A percentile compares a stretch with the other conserved stretches of the same genome.
Evolutionary conservation across 1,140 invertebrate genomes (phyloP).

Genomic region (Yoshiicerus persimilis): DNA sequence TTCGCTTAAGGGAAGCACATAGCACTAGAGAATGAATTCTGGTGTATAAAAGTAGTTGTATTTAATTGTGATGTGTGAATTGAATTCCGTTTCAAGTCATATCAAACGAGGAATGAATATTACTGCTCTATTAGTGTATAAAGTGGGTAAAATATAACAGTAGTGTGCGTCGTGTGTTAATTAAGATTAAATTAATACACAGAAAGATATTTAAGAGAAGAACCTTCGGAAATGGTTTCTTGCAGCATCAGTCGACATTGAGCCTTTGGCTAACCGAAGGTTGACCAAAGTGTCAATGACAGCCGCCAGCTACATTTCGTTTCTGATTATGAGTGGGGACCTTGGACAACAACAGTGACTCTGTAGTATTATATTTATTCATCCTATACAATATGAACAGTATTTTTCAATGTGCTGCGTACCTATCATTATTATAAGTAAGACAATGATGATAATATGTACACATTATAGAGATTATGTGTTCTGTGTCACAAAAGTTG

Average conservation of each 20-base stretch:
- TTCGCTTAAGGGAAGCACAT: too few relatives aligned
- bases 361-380: background rate
- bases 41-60: too few relatives aligned
- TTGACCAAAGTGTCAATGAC: slow-evolving; percentile 45
- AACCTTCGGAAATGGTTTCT: slow-evolving; percentile 38
- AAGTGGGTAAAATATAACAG: too few relatives aligned
- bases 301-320: slow-evolving; percentile 32
- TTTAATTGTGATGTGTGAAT: too few relatives aligned
- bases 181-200: slow-evolving; percentile 3
- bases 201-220: background rate
- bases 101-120: too few relatives aligned
- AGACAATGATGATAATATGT: background rate
- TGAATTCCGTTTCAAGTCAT: too few relatives aligned
- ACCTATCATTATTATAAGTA: background rate
- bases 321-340: slow-evolving; percentile 13
- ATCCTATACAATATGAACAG: background rate
- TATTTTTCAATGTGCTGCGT: background rate
- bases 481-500: too few relatives aligned
- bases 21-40: too few relatives aligned
- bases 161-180: background rate
- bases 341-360: slow-evolving; percentile 25
- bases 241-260: slow-evolving; percentile 41
- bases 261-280: slow-evolving; percentile 34
- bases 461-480: background rate
- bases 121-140: background rate